Evolutionary conservation across 2,888 invertebrate genomes (phyloP), one percentile per base, ranked within the genome.

Genomic region (Coelinius sp.): DNA sequence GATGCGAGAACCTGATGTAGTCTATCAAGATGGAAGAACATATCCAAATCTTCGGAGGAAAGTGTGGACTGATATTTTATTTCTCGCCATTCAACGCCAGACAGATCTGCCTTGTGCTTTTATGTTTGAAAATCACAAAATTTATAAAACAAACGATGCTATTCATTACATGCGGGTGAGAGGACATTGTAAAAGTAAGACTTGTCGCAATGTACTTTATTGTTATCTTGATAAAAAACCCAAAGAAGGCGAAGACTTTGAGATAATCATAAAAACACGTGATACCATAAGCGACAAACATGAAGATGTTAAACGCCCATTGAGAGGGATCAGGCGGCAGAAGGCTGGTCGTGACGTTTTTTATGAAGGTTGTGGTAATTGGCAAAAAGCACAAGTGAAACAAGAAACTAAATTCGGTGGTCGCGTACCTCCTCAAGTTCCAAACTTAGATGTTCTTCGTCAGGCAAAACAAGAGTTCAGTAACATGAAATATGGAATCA

Each of bases 41-140:
- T 59, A 59, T 41, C 24, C 59, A n/a, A 56, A 56, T 24, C 38
- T 70, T 20, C 56, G 44, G 10, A 56, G 41, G 17, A 53, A 17
- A 24, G 69, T 66, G n/a, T 75, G 74, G 74, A 75, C 74, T 7
- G 66, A 75, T 46, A 59, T 62, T 20, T 49, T 72, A 4, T 65
- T 63, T 20, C 35, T 49, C 10, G 63, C 70, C 2, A 69, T 75
- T 22, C 63, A 31, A 62, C 53, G 49, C 2, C 53, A 65, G 14
- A 62, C 68, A 27, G 20, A 62, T 22, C 44, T 70, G 0, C 75
- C 75, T 8, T 75, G 73, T 49, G 75, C 73, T 14, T 73, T 64
- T 63, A 49, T 68, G 4, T 70, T 68, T 17, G 63, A 73, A 41
- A 27, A 67, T 17, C 70, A 69, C n/a, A 59, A 70, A n/a, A 64